phyloP scores from a whole-genome alignment of 2,797 vertebrate species.

The Argentina silus region DNA sequence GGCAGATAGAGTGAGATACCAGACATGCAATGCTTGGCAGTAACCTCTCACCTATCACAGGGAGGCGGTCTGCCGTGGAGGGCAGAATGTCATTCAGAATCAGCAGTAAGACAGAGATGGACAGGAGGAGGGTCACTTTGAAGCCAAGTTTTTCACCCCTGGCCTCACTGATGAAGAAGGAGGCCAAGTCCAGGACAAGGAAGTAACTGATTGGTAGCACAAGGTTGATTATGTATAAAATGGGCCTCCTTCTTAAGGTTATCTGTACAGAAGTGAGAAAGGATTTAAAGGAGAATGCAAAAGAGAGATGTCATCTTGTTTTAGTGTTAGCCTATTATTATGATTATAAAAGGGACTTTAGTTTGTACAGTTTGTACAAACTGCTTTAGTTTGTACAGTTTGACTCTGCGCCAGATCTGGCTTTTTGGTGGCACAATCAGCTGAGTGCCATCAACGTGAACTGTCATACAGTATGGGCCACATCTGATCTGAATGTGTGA shows the following conservation, averaged over 20 bases:
- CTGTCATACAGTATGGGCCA: too few relatives aligned
- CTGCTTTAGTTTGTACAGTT: too few relatives aligned
- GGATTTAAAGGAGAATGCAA: not conserved
- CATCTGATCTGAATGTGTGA: too few relatives aligned
- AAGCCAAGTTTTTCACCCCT: constrained; percentile 79
- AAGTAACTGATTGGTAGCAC: constrained; percentile 76
- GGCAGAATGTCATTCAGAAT: constrained; percentile 83
- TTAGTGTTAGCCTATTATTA: too few relatives aligned
- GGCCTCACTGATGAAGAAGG: constrained; percentile 72
- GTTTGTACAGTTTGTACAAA: too few relatives aligned
- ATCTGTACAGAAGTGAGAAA: constrained; percentile 58
- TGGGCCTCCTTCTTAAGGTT: constrained; percentile 61
- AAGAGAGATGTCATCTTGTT: not conserved
- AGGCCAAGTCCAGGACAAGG: constrained; percentile 78
- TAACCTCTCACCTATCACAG: constrained; percentile 77
- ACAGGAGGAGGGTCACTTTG: constrained; percentile 83
- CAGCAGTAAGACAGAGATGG: constrained; percentile 81
- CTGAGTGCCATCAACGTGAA: too few relatives aligned
- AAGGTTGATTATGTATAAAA: constrained; percentile 74
- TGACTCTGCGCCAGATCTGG: too few relatives aligned
- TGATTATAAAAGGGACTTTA: too few relatives aligned
- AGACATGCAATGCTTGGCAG: not conserved
- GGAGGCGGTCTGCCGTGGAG: constrained; percentile 74
- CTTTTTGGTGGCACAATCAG: too few relatives aligned
- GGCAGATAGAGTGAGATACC: too few relatives aligned